These are phyloP conservation scores for Eulemur rubriventer DNA, from an alignment of 2,797 vertebrate species.

Conservation along the genomic window DNA sequence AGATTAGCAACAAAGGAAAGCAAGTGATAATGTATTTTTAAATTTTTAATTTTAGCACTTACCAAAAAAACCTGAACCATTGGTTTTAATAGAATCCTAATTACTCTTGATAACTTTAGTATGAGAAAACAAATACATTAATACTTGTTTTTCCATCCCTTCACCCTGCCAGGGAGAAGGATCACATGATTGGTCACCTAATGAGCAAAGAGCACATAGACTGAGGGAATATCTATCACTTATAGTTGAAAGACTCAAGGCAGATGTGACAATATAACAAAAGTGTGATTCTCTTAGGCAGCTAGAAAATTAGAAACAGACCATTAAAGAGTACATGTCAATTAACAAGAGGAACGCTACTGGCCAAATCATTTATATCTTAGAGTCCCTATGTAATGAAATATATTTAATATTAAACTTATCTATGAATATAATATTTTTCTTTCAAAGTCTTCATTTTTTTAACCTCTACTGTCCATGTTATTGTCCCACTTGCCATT, in stretches of 20 bases:
- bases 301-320: background rate
- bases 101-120: background rate
- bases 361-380: background rate
- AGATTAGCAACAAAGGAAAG: background rate
- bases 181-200: background rate
- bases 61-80: background rate
- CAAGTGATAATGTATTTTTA: background rate
- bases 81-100: background rate
- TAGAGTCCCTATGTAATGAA: background rate
- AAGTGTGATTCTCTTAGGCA: background rate
- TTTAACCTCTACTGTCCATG: background rate
- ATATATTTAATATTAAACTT: background rate
- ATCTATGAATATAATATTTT: background rate
- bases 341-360: background rate
- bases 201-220: background rate
- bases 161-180: background rate
- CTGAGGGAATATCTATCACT: background rate
- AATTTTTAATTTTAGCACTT: constrained; percentile 6
- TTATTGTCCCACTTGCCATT: background rate
- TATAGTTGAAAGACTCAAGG: background rate
- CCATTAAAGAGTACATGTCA: background rate
- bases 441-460: background rate
- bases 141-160: background rate
- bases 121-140: background rate
- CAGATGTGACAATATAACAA: background rate